phyloP scores from a whole-genome alignment of 2,888 invertebrate genomes.

The Polymixis flavicincta region DNA sequence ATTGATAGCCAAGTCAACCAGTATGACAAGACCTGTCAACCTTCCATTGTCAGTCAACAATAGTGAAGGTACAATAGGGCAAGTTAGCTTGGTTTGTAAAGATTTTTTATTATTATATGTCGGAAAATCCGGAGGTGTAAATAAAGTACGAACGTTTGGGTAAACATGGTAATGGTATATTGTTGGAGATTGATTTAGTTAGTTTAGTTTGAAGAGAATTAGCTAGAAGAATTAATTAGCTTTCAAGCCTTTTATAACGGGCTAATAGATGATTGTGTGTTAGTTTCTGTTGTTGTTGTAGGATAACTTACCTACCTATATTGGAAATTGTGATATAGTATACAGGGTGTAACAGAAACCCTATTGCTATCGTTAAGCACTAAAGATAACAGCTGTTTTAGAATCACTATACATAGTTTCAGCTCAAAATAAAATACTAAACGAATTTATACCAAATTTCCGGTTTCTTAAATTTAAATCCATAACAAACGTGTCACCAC shows the following conservation, averaged over 20 bases:
- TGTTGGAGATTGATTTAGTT: constrained; percentile 23
- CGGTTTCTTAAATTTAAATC: too few relatives aligned
- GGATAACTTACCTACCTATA: neutral
- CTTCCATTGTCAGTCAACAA: constrained; percentile 40
- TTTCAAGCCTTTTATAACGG: neutral
- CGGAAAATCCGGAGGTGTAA: constrained; percentile 35
- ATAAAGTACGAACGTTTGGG: constrained; percentile 28
- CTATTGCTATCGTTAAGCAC: too few relatives aligned
- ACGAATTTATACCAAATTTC: too few relatives aligned
- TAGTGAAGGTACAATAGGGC: constrained; percentile 50
- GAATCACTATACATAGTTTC: too few relatives aligned
- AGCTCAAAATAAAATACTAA: too few relatives aligned
- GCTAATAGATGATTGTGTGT: neutral
- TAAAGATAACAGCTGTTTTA: too few relatives aligned
- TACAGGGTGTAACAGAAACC: too few relatives aligned
- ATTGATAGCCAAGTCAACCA: constrained; percentile 62
- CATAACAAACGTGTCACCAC: too few relatives aligned
- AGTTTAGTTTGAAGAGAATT: neutral
- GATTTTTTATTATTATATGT: constrained; percentile 39
- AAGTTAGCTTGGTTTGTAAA: constrained; percentile 47
- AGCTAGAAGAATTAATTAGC: neutral
- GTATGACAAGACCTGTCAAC: constrained; percentile 63
- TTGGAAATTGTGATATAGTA: neutral
- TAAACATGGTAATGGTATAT: constrained; percentile 23
- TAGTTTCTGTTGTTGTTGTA: neutral